These are phyloP conservation scores for Abrostola triplasia DNA, from an alignment of 2,888 invertebrate genomes.

Conservation along the genomic window DNA sequence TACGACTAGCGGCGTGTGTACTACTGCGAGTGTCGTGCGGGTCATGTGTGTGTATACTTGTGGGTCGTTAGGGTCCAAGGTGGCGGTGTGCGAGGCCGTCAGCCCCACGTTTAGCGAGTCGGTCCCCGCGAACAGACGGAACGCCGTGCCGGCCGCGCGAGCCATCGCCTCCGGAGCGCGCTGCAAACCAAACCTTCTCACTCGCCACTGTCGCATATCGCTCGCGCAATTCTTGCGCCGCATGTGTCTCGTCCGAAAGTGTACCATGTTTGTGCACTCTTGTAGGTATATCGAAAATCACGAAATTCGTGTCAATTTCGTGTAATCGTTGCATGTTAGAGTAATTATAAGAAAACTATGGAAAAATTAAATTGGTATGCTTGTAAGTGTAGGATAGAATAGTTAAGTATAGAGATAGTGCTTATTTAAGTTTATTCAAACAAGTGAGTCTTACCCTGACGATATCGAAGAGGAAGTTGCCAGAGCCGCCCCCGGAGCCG, in stretches of 20 bases:
- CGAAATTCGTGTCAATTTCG: background rate
- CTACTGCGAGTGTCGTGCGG: constrained; percentile 53
- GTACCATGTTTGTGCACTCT: background rate
- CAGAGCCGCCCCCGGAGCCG: constrained; percentile 91
- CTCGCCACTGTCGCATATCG: constrained; percentile 32
- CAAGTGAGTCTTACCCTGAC: constrained; percentile 92
- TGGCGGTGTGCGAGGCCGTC: constrained; percentile 89
- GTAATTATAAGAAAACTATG: constrained; percentile 7
- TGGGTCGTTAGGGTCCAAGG: constrained; percentile 85
- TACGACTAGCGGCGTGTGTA: constrained; percentile 58
- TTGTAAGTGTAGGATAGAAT: background rate
- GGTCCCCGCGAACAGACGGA: constrained; percentile 92
- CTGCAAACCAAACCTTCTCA: constrained; percentile 79
- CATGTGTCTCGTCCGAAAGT: background rate
- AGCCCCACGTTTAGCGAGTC: constrained; percentile 92
- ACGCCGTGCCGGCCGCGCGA: constrained; percentile 93
- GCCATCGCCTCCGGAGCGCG: constrained; percentile 94
- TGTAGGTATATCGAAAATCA: background rate
- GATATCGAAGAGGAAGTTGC: constrained; percentile 96
- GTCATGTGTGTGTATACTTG: constrained; percentile 80
- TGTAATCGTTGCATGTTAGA: constrained; percentile 1
- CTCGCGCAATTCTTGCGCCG: background rate
- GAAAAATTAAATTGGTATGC: background rate
- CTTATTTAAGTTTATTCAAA: background rate
- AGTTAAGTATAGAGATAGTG: background rate